Evolutionary conservation across 2,113 vertebrate genomes (phyloP), one percentile per base, ranked within the genome.

Genomic region (Oenanthe melanoleuca): DNA sequence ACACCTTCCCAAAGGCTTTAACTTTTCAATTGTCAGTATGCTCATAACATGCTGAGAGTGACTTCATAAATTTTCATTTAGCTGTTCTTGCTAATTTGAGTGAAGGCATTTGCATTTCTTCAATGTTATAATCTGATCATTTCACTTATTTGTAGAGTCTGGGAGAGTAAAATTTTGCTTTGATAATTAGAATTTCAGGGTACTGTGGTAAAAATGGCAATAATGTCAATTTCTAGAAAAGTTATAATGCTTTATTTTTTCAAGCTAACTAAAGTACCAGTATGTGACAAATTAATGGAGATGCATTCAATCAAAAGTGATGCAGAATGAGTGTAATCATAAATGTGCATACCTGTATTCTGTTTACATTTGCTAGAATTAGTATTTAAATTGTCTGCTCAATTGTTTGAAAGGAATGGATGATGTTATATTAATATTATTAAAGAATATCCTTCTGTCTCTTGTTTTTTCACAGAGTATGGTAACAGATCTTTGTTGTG

Each of bases 331-430:
- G 40, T 78, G 57, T 49, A 75, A 25, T 78, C 0, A 9, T 71
- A 64, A 73, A 56, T 53, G 34, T 53, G 11, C 73, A 47, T 74
- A 84, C 9, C 44, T 83, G 14, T 53, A 11, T 91, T 92, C 79
- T 84, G 49, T 88, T 94, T 81, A 74, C 23, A 16, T 81, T 79
- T 92, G 15, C 53, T 93, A 69, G 45, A 91, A 16, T 81, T 89
- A 65, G 12, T 81, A 21, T 81, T 92, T 71, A 47, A 88, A 77
- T 42, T 34, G 23, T 77, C 37, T 60, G 22, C 24, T 60, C 80
- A 75, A 49, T 66, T 90, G 60, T 83, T 92, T 37, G 45, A 72
- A 95, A 45, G 64, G 11, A 88, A 56, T 59, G 40, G 24, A 33
- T 91, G 24, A 40, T 83, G 10, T 59, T 70, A 56, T 23, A 18